Evolutionary conservation across 1,140 invertebrate genomes (phyloP).

Genomic region (Caenorhabditis brenneri): DNA sequence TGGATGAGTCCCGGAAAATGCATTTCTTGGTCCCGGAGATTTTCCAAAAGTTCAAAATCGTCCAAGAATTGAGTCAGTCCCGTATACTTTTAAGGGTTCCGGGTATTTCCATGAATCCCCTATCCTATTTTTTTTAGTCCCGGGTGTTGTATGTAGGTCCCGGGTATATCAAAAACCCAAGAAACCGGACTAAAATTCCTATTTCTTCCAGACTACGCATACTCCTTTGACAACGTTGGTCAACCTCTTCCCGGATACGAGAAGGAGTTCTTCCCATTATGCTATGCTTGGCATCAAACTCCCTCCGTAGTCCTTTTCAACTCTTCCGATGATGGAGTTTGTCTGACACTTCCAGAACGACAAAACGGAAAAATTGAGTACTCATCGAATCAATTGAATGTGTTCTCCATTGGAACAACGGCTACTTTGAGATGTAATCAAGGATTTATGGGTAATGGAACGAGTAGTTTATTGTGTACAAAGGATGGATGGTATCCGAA

Average conservation of each 20-base stretch:
- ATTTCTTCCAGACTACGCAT: background rate
- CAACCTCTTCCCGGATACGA: conserved; percentile 5
- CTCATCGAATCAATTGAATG: background rate
- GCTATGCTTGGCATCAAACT: conserved; percentile 20
- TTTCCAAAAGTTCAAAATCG: no score
- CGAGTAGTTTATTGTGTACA: background rate
- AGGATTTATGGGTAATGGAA: background rate
- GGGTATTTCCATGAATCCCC: no score
- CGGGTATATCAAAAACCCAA: no score
- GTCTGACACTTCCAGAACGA: background rate
- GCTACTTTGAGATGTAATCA: background rate
- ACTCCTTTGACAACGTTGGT: background rate
- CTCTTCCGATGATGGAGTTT: background rate
- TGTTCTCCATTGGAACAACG: conserved; percentile 1
- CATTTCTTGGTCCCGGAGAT: no score
- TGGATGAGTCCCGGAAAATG: no score
- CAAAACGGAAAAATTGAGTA: background rate
- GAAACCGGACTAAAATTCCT: no score
- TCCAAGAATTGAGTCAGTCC: no score
- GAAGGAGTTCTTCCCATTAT: conserved; percentile 19
- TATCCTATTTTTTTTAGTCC: no score
- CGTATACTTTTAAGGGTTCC: no score
- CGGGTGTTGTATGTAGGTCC: no score
- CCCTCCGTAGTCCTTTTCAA: conserved; percentile 3
- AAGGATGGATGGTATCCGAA: conserved; percentile 14